phyloP scores from a whole-genome alignment of 1,140 invertebrate genomes.

The Philaenus spumarius region DNA sequence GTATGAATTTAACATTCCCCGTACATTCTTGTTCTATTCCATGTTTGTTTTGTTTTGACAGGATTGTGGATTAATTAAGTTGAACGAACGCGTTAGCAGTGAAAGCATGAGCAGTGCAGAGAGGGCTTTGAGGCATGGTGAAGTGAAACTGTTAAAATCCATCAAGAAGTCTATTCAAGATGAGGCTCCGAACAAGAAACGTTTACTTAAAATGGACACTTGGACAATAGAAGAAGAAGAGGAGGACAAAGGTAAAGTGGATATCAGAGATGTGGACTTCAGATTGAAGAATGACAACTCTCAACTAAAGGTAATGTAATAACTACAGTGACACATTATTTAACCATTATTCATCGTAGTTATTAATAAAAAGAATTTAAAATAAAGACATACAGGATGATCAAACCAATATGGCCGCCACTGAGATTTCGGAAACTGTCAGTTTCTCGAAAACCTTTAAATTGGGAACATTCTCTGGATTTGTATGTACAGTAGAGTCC shows the following conservation, averaged over 20 bases:
- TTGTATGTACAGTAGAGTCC: no score
- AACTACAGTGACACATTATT: no score
- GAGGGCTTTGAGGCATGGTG: constrained; percentile 71
- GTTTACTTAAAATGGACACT: constrained; percentile 51
- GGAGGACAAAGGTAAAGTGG: constrained; percentile 49
- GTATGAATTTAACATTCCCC: background rate
- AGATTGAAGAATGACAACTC: constrained; percentile 62
- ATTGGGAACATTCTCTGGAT: no score
- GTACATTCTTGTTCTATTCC: background rate
- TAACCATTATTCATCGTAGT: no score
- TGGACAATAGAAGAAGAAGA: constrained; percentile 48
- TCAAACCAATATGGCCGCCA: no score
- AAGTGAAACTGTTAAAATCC: constrained; percentile 75
- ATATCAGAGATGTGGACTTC: constrained; percentile 91
- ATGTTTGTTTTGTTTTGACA: constrained; percentile 33
- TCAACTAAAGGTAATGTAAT: constrained; percentile 57
- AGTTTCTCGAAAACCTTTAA: no score
- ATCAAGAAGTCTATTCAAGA: constrained; percentile 62
- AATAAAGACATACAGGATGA: no score
- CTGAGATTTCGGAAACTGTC: no score
- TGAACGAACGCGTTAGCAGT: constrained; percentile 39
- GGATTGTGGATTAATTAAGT: constrained; percentile 63
- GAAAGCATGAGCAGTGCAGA: constrained; percentile 64
- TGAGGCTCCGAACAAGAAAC: constrained; percentile 61
- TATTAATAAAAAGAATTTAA: no score